These are phyloP conservation scores for Seira musarum DNA, from an alignment of 2,888 invertebrate species.

Conservation along the genomic window DNA sequence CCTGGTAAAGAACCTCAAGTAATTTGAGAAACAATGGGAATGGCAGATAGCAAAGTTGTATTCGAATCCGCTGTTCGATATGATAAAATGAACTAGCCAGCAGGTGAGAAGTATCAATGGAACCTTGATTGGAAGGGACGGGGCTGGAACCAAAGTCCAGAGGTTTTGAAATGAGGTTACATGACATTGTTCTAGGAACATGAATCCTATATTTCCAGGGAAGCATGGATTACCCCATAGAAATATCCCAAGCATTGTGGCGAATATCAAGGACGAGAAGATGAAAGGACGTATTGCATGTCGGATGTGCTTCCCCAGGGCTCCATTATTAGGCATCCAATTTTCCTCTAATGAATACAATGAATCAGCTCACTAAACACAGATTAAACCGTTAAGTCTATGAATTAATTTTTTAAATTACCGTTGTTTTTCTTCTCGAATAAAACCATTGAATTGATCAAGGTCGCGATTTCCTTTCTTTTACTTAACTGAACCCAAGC, in stretches of 20 bases:
- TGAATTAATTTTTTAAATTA: no score
- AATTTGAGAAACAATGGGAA: conserved; percentile 11
- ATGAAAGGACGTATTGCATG: background rate
- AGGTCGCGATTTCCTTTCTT: no score
- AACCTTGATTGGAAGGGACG: background rate
- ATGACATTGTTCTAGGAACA: background rate
- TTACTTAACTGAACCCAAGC: no score
- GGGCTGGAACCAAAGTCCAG: background rate
- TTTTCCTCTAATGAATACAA: background rate
- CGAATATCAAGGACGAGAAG: background rate
- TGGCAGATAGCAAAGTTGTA: background rate
- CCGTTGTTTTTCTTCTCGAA: no score
- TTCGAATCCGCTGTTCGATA: background rate
- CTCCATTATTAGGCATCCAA: background rate
- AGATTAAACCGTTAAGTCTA: no score
- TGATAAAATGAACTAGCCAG: background rate
- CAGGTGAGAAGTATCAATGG: background rate
- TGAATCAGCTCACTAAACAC: no score
- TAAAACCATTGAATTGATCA: no score
- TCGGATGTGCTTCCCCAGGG: background rate
- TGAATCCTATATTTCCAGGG: conserved; percentile 24
- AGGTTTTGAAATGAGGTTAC: no score
- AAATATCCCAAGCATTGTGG: background rate
- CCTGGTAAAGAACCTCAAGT: no score
- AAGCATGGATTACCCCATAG: conserved; percentile 11